phyloP scores from a whole-genome alignment of 2,797 vertebrate species.

The Chrosomus eos region DNA sequence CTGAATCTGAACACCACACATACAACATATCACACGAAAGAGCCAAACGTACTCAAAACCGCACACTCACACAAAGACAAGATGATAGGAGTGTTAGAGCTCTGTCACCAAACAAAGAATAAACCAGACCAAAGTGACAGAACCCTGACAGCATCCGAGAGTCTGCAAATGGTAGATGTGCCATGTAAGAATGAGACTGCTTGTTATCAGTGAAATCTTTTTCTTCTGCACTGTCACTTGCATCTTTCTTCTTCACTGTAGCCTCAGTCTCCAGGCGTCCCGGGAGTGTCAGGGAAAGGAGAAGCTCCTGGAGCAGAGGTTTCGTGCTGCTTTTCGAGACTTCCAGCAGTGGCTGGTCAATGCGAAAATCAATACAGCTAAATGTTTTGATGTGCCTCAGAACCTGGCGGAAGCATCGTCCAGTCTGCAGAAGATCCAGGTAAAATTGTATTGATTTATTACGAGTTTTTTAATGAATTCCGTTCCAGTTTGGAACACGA shows the following conservation, averaged over 20 bases:
- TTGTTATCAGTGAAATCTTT: not conserved
- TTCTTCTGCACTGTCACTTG: not conserved
- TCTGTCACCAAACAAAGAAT: not conserved
- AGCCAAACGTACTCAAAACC: not conserved
- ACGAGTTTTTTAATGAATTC: not conserved
- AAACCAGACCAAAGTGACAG: not conserved
- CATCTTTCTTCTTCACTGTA: conserved; percentile 58
- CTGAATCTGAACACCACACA: too few species aligned
- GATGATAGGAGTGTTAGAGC: not conserved
- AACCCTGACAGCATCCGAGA: not conserved
- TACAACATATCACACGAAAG: too few species aligned
- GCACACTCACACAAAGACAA: not conserved
- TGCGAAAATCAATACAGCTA: conserved; percentile 91
- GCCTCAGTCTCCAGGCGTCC: conserved; percentile 91
- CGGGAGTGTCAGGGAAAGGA: conserved; percentile 93
- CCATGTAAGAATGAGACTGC: not conserved
- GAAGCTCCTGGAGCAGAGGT: conserved; percentile 90
- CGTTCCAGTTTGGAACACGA: not conserved
- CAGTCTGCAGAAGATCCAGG: conserved; percentile 94
- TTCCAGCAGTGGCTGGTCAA: conserved; percentile 97
- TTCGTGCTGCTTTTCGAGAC: conserved; percentile 85
- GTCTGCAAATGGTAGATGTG: not conserved
- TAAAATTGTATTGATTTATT: conserved; percentile 58
- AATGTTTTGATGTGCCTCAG: conserved; percentile 93
- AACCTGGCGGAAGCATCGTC: conserved; percentile 85